phyloP scores from a whole-genome alignment of 2,113 vertebrate species.

The Empidonax alnorum region DNA sequence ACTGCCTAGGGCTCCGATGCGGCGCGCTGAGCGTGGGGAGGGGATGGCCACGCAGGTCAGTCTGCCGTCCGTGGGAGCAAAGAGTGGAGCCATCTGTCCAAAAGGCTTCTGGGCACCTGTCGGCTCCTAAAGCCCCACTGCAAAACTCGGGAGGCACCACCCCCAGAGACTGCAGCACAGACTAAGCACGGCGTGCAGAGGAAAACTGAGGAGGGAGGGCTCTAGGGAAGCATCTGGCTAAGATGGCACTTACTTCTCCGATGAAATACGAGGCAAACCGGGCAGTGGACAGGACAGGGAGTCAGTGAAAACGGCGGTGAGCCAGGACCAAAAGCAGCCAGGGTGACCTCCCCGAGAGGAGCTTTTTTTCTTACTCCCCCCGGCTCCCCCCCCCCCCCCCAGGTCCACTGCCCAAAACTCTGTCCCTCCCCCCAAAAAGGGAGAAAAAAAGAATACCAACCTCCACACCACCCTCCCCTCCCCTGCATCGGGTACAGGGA shows the following conservation, averaged over 20 bases:
- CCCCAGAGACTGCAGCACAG: not conserved
- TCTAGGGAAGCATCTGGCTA: not conserved
- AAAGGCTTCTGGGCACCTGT: constrained; percentile 5
- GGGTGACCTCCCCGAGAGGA: too few species aligned
- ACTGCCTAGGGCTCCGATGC: not conserved
- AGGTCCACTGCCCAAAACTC: too few species aligned
- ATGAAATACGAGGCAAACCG: too few species aligned
- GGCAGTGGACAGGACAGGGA: too few species aligned
- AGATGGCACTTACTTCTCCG: constrained; percentile 75
- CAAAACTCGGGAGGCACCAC: not conserved
- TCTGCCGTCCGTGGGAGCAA: not conserved
- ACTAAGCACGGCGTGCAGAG: not conserved
- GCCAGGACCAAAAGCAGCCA: too few species aligned
- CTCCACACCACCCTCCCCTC: too few species aligned
- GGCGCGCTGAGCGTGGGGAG: not conserved
- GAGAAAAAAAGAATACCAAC: too few species aligned
- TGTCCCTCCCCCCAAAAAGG: too few species aligned
- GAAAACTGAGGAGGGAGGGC: constrained; percentile 1
- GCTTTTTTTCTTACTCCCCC: too few species aligned
- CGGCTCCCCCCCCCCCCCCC: too few species aligned
- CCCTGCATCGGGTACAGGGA: too few species aligned
- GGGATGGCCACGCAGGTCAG: not conserved
- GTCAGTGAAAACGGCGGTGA: too few species aligned
- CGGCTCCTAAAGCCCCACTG: not conserved
- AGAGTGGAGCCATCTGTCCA: not conserved